Conservation (phyloP, 2,797 vertebrate genomes). For the Sebastes nivosus region DNA sequence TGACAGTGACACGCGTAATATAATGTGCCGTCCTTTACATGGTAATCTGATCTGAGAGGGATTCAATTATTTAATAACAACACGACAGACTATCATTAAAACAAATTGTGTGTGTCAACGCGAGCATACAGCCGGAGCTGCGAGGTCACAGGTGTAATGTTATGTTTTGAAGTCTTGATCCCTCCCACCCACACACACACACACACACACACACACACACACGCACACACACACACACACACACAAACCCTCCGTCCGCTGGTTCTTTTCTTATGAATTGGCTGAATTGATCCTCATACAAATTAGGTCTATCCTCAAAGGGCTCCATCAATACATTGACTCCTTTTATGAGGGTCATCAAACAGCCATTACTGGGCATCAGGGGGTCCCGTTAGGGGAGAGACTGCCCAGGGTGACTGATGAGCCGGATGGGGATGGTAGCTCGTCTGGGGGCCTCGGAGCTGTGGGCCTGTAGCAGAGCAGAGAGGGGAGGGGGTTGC, state of each 20-base stretch:
- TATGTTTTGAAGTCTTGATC: conserved; percentile 61
- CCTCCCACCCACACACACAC: conserved; percentile 13
- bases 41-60: conserved; percentile 78
- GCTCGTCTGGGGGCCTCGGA: conserved; percentile 65
- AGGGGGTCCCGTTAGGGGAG: conserved; percentile 79
- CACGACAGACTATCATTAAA: conserved; percentile 78
- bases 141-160: conserved; percentile 81
- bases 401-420: conserved; percentile 82
- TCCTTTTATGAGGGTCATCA: conserved; percentile 96
- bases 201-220: neutral
- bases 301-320: conserved; percentile 86
- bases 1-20: conserved; percentile 57
- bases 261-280: conserved; percentile 83
- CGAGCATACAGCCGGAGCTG: conserved; percentile 44
- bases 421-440: conserved; percentile 73
- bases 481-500: neutral
- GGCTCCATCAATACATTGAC: conserved; percentile 94
- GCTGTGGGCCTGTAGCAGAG: conserved; percentile 45
- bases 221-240: neutral
- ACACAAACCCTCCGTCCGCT: conserved; percentile 6
- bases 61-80: conserved; percentile 83
- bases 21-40: conserved; percentile 62
- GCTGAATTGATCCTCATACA: conserved; percentile 90
- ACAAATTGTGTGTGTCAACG: conserved; percentile 78
- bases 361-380: conserved; percentile 93